Evolutionary conservation across 2,113 vertebrate genomes (phyloP), one percentile per base, ranked within the genome.

Genomic region (Colaptes auratus): DNA sequence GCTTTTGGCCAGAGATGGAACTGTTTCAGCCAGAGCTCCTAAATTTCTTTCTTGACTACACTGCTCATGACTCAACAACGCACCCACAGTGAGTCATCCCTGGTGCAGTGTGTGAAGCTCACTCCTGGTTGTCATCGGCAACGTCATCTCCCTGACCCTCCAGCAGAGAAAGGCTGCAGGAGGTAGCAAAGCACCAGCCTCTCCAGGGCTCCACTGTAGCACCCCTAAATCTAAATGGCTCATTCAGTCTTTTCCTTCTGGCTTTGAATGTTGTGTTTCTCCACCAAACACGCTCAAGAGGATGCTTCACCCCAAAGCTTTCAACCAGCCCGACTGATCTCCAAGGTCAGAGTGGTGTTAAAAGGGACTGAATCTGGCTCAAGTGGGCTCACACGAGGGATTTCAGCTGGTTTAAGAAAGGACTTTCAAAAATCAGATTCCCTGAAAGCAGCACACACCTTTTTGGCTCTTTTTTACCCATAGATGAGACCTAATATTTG

Each of bases 381-480:
- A 92, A 90, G 50, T 61, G 93, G 91, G 88, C 44, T 91, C 61
- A 86, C 9, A 2, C n/a, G 6, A n/a, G 39, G 76, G 82, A 95
- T 91, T 91, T 83, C 79, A 83, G 30, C 30, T 46, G 73, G 35
- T 72, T 93, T 90, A 88, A 83, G 67, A 42, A 58, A 91, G 91
- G 55, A 33, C 35, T 91, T 96, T 56, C 16, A 81, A 83, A 95
- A 91, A 91, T 75, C 3, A 3, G 86, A 91, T 94, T 86, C 59
- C 67, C 48, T 95, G 79, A 88, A 90, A 48, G 72, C 44, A 83
- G 69, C n/a, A 44, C 61, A 53, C 58, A 46, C 8, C 15, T 88
- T 80, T 80, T 86, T 81, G 64, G 25, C 15, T 65, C 11, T 53
- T 35, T 59, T 61, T 78, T 53, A 14, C 17, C 36, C 3, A 1